phyloP scores from a whole-genome alignment of 2,113 vertebrate genomes.

The Melospiza georgiana region DNA sequence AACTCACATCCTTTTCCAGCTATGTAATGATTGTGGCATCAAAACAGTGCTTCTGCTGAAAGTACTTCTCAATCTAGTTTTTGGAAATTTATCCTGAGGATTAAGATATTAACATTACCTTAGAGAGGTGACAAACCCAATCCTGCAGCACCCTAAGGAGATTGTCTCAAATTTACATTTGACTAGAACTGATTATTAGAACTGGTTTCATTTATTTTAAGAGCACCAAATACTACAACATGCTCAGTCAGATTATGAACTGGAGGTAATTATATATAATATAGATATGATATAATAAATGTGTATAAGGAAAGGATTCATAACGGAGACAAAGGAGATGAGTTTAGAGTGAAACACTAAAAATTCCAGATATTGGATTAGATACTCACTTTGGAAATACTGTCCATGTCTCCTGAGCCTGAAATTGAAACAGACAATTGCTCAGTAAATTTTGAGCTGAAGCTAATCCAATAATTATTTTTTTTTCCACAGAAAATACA shows the following conservation, averaged over 20 bases:
- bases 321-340: not conserved
- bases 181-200: not conserved
- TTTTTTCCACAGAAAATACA: not conserved
- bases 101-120: not conserved
- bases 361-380: not conserved
- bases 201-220: not conserved
- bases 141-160: not conserved
- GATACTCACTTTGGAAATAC: conserved; percentile 93
- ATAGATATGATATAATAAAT: not conserved
- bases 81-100: conserved; percentile 5
- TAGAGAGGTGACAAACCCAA: conserved; percentile 9
- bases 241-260: not conserved
- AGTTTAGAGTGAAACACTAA: not conserved
- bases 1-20: not conserved
- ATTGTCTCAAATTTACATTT: not conserved
- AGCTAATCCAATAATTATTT: not conserved
- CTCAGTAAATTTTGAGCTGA: conserved; percentile 29
- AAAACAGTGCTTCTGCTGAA: conserved; percentile 16
- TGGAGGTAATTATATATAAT: not conserved
- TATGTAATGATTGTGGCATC: not conserved
- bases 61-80: not conserved
- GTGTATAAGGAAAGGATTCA: not conserved
- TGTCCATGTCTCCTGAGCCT: conserved; percentile 98
- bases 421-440: conserved; percentile 49
- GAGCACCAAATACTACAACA: not conserved